Evolutionary conservation across 2,888 invertebrate species (phyloP).

Genomic region (Odontocerum albicorne): DNA sequence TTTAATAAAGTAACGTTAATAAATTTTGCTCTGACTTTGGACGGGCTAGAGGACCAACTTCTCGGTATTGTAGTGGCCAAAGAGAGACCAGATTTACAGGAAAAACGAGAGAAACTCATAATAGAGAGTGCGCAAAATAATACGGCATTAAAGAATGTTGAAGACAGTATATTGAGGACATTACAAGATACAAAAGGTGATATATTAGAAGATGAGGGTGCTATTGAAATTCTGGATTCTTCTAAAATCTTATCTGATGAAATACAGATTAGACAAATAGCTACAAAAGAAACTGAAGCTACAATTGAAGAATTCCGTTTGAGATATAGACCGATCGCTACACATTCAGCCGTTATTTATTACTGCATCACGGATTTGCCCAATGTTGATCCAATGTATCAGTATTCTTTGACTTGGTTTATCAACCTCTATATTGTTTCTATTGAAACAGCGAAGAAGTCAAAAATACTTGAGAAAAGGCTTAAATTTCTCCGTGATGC

Average conservation of each 20-base stretch:
- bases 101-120: conserved; percentile 76
- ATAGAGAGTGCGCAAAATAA: conserved; percentile 79
- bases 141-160: conserved; percentile 79
- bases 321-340: conserved; percentile 76
- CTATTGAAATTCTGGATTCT: conserved; percentile 84
- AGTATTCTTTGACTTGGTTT: conserved; percentile 85
- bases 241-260: conserved; percentile 81
- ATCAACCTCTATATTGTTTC: conserved; percentile 78
- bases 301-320: conserved; percentile 75
- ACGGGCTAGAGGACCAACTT: conserved; percentile 82
- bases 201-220: conserved; percentile 88
- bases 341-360: conserved; percentile 78
- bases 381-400: conserved; percentile 87
- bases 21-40: conserved; percentile 81
- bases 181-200: conserved; percentile 82
- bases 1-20: conserved; percentile 82
- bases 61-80: conserved; percentile 83
- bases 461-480: conserved; percentile 70
- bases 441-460: conserved; percentile 73
- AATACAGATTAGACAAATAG: conserved; percentile 79
- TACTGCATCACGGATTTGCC: conserved; percentile 83
- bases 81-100: conserved; percentile 81
- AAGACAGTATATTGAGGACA: conserved; percentile 85
- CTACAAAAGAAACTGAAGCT: conserved; percentile 73
- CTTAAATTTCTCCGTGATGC: conserved; percentile 71